phyloP scores from a whole-genome alignment of 2,113 vertebrate species.

The Notothenia coriiceps region DNA sequence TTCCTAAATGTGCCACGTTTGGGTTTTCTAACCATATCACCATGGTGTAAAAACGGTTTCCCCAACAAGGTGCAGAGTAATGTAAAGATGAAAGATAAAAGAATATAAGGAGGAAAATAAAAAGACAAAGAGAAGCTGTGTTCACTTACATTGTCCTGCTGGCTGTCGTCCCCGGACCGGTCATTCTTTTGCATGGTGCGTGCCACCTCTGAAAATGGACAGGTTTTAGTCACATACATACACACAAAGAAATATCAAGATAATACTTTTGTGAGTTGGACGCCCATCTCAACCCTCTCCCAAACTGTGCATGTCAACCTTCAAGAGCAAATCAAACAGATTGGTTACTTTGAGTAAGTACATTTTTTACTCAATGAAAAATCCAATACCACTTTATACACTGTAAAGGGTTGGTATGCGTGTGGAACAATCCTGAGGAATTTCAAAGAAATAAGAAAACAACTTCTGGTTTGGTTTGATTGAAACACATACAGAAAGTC shows the following conservation, averaged over 20 bases:
- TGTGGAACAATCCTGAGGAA: slow-evolving; percentile 27
- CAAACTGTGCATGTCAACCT: neutral
- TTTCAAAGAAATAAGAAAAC: slow-evolving; percentile 31
- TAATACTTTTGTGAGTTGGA: slow-evolving; percentile 6
- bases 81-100: neutral
- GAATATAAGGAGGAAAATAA: neutral
- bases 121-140: neutral
- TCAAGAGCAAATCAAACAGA: neutral
- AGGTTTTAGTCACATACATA: slow-evolving; percentile 39
- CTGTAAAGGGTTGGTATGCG: slow-evolving; percentile 18
- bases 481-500: neutral
- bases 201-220: slow-evolving; percentile 59
- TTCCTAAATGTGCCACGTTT: neutral
- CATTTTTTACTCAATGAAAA: neutral
- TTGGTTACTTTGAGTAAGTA: neutral
- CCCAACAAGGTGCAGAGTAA: neutral
- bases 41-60: neutral
- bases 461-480: slow-evolving; percentile 5
- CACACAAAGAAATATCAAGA: neutral
- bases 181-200: slow-evolving; percentile 79
- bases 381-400: too few relatives aligned
- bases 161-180: slow-evolving; percentile 70
- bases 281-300: neutral
- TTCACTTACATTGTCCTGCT: slow-evolving; percentile 72
- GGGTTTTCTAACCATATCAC: neutral